Percentiles rank a stretch among this genome's conserved stretches.
Evolutionary conservation across 2,888 invertebrate genomes (phyloP).

Genomic region (Gastrophysa polygoni): DNA sequence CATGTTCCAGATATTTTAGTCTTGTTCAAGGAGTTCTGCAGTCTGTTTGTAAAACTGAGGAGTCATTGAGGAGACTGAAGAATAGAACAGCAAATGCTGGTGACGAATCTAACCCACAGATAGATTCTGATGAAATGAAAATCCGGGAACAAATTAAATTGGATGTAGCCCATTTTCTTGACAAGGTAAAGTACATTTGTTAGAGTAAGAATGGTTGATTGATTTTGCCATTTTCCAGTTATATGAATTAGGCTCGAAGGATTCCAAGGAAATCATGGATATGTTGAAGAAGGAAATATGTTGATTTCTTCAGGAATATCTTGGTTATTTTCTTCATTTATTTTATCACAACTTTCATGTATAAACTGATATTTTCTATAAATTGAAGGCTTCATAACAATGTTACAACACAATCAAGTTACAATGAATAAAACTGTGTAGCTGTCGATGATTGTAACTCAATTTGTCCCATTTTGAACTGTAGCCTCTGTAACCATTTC

Average conservation of each 20-base stretch:
- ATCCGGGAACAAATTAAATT: slow-evolving; percentile 88
- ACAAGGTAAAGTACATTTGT: slow-evolving; percentile 52
- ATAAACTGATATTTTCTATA: slow-evolving; percentile 40
- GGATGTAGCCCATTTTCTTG: slow-evolving; percentile 79
- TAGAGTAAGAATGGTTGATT: slow-evolving; percentile 8
- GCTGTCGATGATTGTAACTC: slow-evolving; percentile 91
- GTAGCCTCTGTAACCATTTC: slow-evolving; percentile 89
- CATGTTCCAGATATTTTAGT: slow-evolving; percentile 64
- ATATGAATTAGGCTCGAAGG: slow-evolving; percentile 32
- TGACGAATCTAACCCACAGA: slow-evolving; percentile 60
- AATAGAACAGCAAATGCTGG: slow-evolving; percentile 46
- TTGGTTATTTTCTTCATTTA: slow-evolving; percentile 32
- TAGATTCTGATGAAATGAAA: slow-evolving; percentile 85
- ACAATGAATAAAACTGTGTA: slow-evolving; percentile 86
- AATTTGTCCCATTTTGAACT: slow-evolving; percentile 98
- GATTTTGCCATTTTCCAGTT: slow-evolving; percentile 37
- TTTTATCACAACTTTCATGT: slow-evolving; percentile 40
- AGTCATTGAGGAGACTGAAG: slow-evolving; percentile 88
- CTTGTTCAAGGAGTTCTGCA: slow-evolving; percentile 87
- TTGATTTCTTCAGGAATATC: slow-evolving; percentile 12
- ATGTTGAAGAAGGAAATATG: slow-evolving; percentile 34
- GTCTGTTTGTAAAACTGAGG: slow-evolving; percentile 94
- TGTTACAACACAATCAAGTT: slow-evolving; percentile 39
- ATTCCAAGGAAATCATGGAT: slow-evolving; percentile 35
- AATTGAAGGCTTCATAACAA: slow-evolving; percentile 22